Conservation (phyloP, 2,113 vertebrate species). For the Seriola quinqueradiata region DNA sequence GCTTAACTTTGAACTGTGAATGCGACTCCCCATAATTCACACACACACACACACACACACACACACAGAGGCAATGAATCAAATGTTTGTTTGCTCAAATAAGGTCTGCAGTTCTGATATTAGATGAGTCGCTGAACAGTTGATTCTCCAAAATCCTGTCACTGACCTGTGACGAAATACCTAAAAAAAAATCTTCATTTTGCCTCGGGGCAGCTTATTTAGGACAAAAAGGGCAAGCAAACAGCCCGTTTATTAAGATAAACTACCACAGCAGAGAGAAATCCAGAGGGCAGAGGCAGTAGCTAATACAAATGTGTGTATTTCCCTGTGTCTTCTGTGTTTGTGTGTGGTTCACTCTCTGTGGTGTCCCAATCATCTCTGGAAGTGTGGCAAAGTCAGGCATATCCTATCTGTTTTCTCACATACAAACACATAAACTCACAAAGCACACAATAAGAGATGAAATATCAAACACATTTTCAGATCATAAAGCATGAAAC, state of each 20-base stretch:
- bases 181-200: slow-evolving; percentile 23
- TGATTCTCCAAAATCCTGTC: slow-evolving; percentile 37
- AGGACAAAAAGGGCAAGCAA: slow-evolving; percentile 46
- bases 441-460: not conserved
- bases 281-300: slow-evolving; percentile 43
- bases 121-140: slow-evolving; percentile 29
- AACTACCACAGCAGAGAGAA: slow-evolving; percentile 25
- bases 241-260: slow-evolving; percentile 59
- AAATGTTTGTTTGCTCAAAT: slow-evolving; percentile 29
- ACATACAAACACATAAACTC: not conserved
- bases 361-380: not conserved
- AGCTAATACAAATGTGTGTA: slow-evolving; percentile 26
- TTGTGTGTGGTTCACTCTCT: not conserved
- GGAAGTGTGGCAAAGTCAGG: not conserved
- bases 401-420: not conserved
- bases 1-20: not conserved
- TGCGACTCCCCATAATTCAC: not conserved
- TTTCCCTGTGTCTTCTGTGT: not conserved
- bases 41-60: not conserved
- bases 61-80: slow-evolving; percentile 17
- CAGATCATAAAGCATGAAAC: not conserved
- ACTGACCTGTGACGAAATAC: slow-evolving; percentile 39
- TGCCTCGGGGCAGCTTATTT: slow-evolving; percentile 28
- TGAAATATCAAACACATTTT: slow-evolving; percentile 7
- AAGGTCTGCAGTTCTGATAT: slow-evolving; percentile 17